Evolutionary conservation across 2,888 invertebrate genomes (phyloP), one percentile per base, ranked within the genome.

Genomic region (Pilophorus perplexus): DNA sequence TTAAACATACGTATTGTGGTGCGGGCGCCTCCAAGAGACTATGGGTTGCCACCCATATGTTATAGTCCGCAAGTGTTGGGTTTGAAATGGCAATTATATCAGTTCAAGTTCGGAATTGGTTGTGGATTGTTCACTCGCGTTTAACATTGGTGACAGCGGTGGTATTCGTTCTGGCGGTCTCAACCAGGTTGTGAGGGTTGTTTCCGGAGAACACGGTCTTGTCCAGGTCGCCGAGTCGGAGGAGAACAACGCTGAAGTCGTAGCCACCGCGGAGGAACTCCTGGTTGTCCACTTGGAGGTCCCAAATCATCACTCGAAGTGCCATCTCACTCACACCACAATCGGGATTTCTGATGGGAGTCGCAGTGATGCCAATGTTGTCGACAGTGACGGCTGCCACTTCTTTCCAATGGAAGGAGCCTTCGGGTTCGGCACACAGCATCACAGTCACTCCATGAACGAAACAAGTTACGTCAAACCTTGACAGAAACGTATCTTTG

Each of bases 191-290:
- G 10, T 60, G 10, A 25, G 62, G 68, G 27, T 66, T 50, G 25
- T 66, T 48, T 55, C 67, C 44, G 44, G 46, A 44, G 23, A 65
- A 54, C 46, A 55, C 52, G 59, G 54, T 57, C 46, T 62, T n/a
- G 76, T 67, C 44, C 75, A 74, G 1, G 74, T 73, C 62, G 3
- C 62, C 67, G 20, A 50, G 60, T 6, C 70, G 83, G 28, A 84
- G 80, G 6, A 92, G 79, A 14, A 95, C 82, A 0, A 95, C 94
- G 0, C 92, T 90, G 77, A 95, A 96, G 78, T 95, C 95, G 75
- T 84, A 94, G 52, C 86, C 85, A 0, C 88, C 88, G 16, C 80
- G 81, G 33, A 84, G 81, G 74, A 86, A 89, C 72, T 90, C 81
- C 72, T 90, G 87, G 79, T 95, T 96, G 77, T 95, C 94, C 5